Percentiles rank a stretch among this genome's conserved stretches.
These are phyloP conservation scores for Pseudomyrmex pallidus DNA, from an alignment of 1,140 invertebrate genomes.

Conservation along the genomic window DNA sequence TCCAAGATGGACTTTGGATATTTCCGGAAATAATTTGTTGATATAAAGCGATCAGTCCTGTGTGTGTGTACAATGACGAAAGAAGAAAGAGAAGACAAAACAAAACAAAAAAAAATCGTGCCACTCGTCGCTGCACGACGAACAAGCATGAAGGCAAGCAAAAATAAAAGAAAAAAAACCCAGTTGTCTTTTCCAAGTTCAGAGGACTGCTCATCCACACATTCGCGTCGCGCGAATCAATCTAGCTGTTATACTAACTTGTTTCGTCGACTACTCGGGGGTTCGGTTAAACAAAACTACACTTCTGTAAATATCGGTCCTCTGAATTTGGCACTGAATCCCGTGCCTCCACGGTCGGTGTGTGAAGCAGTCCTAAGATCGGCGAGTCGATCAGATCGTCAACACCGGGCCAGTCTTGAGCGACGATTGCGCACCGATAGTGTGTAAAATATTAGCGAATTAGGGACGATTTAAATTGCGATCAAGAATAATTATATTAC, in stretches of 20 bases:
- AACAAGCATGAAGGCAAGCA: conserved; percentile 16
- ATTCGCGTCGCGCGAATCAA: not conserved
- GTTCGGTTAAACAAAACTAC: conserved; percentile 26
- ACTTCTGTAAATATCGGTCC: conserved; percentile 71
- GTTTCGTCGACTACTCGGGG: not conserved
- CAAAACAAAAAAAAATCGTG: conserved; percentile 18
- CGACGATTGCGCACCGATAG: conserved; percentile 81
- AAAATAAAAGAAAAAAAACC: too few species aligned
- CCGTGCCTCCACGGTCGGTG: conserved; percentile 73
- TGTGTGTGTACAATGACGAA: conserved; percentile 54
- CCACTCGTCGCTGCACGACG: conserved; percentile 50
- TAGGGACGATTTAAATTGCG: conserved; percentile 79
- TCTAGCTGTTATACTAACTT: too few species aligned
- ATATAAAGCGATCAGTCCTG: conserved; percentile 31
- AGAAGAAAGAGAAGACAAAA: not conserved
- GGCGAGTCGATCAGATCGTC: conserved; percentile 67
- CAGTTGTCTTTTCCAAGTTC: conserved; percentile 61
- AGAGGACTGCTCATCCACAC: conserved; percentile 45
- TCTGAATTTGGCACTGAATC: conserved; percentile 71
- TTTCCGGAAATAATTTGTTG: conserved; percentile 55
- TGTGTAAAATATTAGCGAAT: conserved; percentile 84
- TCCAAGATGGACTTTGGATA: not conserved
- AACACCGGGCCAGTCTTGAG: conserved; percentile 76
- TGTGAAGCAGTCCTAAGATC: conserved; percentile 69
- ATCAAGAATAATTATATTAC: conserved; percentile 79